Base-by-base conservation (phyloP, 2,888 invertebrate genomes). In the Drosophila phalerata region DNA sequence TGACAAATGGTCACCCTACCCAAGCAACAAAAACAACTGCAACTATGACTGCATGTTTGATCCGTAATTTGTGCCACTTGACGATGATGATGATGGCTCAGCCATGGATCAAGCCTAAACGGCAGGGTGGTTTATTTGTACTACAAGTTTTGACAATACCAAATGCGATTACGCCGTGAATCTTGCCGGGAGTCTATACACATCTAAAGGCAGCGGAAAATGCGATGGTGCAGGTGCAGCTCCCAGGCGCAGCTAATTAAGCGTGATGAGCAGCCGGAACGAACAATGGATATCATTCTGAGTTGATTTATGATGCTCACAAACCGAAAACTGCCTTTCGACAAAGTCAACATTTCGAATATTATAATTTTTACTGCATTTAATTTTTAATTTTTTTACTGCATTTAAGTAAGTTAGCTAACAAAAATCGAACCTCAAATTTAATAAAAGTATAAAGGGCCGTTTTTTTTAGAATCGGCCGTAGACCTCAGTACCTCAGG, bases 61-160 rank as follows among this genome's bases (percentile, higher is more conserved):
- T 85, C 89, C 83, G 90, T 86, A 90, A 91, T 91, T 91, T 82
- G 90, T 84, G 81, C 74, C 89, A 91, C 90, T 90, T 85, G 85
- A 81, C 75, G 13, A 57, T 64, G 57, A 70, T 79, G 75, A 79
- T 63, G 79, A 58, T 43, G 34, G 56, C 63, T 52, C 34, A 47
- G 43, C 63, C 65, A 6, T 40, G 22, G 37, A 17, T 57, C 19
- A 55, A 34, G 45, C 51, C 81, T 85, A 92, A 92, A 84, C 87
- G 65, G 55, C 62, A 73, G 92, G 91, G 91, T 92, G 90, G 92
- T 91, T 92, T 92, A 85, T 92, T 92, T 91, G 79, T 80, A 74
- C 68, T 66, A 47, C 68, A 83, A 88, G 70, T 73, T 81, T 73
- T 66, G 74, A 76, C 82, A 85, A 63, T 66, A 49, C 60, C 64